Evolutionary conservation across 1,140 invertebrate genomes (phyloP).

Genomic region (Drosophila eugracilis): DNA sequence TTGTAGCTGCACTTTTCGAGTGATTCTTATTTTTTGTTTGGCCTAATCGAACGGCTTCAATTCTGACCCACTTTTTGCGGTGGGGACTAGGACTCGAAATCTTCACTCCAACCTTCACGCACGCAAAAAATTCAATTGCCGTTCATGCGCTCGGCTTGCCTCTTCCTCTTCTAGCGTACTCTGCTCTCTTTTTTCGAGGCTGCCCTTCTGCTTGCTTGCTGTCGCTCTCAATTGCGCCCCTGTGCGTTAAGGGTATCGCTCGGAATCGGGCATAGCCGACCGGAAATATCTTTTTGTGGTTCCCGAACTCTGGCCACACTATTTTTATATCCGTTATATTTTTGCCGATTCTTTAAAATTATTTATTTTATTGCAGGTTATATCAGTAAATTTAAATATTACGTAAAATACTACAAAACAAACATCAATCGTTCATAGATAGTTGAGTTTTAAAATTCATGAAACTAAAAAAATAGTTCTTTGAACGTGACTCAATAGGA

Average conservation of each 20-base stretch:
- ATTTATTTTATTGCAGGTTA: no score
- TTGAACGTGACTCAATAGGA: neutral
- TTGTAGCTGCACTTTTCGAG: slow-evolving; percentile 19
- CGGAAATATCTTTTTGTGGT: no score
- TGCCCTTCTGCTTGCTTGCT: slow-evolving; percentile 57
- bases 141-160: slow-evolving; percentile 50
- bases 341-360: no score
- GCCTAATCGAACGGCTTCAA: slow-evolving; percentile 43
- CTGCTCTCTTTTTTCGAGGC: slow-evolving; percentile 31
- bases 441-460: no score
- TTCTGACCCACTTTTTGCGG: slow-evolving; percentile 71
- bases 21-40: slow-evolving; percentile 44
- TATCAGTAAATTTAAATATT: no score
- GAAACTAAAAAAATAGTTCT: no score
- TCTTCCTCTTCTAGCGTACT: slow-evolving; percentile 3
- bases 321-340: neutral
- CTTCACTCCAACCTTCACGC: slow-evolving; percentile 72
- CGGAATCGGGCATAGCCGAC: slow-evolving; percentile 37
- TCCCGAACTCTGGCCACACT: neutral
- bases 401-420: no score
- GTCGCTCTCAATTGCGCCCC: slow-evolving; percentile 43
- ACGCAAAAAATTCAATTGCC: slow-evolving; percentile 62
- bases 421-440: no score
- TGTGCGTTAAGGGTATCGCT: neutral
- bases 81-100: slow-evolving; percentile 64